Conservation (phyloP, 2,113 vertebrate species). For the Oncorhynchus keta region DNA sequence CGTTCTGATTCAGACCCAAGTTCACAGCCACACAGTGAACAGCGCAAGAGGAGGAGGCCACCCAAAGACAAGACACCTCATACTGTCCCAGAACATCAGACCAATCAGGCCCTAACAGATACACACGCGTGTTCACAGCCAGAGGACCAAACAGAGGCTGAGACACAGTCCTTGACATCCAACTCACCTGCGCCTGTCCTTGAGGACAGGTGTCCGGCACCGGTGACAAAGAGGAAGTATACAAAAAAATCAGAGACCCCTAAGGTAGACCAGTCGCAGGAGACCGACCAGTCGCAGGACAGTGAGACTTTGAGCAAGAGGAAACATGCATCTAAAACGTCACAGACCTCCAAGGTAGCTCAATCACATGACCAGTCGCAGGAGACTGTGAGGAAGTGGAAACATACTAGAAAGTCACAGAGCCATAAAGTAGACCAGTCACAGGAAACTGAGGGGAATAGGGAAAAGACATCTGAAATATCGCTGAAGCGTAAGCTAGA, state of each 20-base stretch:
- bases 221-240: neutral
- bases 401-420: neutral
- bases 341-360: too few relatives aligned
- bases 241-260: too few relatives aligned
- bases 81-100: slow-evolving; percentile 5
- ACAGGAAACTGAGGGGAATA: neutral
- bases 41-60: slow-evolving; percentile 8
- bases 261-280: too few relatives aligned
- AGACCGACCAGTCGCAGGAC: too few relatives aligned
- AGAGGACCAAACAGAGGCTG: neutral
- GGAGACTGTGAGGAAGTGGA: neutral
- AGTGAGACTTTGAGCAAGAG: neutral
- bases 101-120: neutral
- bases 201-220: neutral
- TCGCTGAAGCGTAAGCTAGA: neutral
- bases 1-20: too few relatives aligned
- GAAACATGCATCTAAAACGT: too few relatives aligned
- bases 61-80: neutral
- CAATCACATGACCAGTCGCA: neutral
- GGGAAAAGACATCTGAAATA: slow-evolving; percentile 22
- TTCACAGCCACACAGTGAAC: neutral
- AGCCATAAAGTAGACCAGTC: neutral
- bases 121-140: neutral
- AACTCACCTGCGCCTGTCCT: neutral
- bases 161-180: neutral